Evolutionary conservation across 1,140 invertebrate genomes (phyloP).

Genomic region (Thalassaphorura encarpata): DNA sequence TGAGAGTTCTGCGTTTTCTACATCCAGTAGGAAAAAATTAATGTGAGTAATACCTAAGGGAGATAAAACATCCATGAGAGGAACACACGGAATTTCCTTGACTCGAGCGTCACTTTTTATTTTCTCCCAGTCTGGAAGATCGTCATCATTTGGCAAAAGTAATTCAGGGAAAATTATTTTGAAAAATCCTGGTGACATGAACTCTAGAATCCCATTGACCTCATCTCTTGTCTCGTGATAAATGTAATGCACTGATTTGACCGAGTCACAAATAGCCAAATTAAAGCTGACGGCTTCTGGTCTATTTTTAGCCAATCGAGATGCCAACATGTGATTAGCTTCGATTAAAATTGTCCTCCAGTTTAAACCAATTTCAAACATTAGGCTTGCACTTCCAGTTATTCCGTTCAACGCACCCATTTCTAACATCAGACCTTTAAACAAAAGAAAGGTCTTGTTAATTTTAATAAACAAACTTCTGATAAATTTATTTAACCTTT

Average conservation of each 20-base stretch:
- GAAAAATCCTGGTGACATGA: background rate
- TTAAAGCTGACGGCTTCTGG: background rate
- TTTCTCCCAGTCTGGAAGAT: background rate
- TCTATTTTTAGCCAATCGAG: background rate
- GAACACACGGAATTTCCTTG: background rate
- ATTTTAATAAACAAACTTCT: no score
- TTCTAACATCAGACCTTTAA: slow-evolving; percentile 2
- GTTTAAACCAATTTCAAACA: background rate
- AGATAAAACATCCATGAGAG: background rate
- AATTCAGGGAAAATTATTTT: background rate
- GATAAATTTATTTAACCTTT: no score
- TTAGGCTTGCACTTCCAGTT: background rate
- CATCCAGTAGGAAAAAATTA: background rate
- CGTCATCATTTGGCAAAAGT: background rate
- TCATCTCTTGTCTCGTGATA: background rate
- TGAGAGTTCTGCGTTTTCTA: background rate
- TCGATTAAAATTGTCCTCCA: slow-evolving; percentile 3
- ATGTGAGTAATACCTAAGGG: background rate
- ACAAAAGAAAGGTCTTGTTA: no score
- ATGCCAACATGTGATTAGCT: background rate
- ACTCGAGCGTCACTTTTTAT: background rate
- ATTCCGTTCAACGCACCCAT: background rate
- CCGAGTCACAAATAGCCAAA: background rate
- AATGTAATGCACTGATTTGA: background rate
- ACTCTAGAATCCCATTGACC: background rate